Percentiles rank a stretch among this genome's conserved stretches.
Conservation (phyloP, 2,113 vertebrate genomes). For the Hemicordylus capensis region DNA sequence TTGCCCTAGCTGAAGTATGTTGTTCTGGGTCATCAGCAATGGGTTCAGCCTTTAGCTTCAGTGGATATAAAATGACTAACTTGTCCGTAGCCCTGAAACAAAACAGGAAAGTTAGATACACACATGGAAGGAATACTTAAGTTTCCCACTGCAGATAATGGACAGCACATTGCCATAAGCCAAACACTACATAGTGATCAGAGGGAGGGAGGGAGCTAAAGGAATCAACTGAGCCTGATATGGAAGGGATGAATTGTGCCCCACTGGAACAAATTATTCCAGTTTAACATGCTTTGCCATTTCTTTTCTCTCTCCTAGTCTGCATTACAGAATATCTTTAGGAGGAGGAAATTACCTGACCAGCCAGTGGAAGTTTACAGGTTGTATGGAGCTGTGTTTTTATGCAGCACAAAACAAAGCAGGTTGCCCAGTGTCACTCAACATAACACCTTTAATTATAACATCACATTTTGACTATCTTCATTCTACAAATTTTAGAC, state of each 20-base stretch:
- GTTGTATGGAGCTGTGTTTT: neutral
- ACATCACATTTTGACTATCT: constrained; percentile 35
- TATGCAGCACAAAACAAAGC: constrained; percentile 17
- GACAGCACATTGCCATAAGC: neutral
- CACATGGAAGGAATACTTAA: neutral
- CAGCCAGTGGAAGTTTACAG: constrained; percentile 4
- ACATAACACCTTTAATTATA: constrained; percentile 45
- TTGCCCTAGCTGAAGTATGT: too few relatives aligned
- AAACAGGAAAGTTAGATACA: neutral
- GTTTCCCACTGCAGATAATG: neutral
- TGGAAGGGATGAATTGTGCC: neutral
- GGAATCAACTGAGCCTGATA: neutral
- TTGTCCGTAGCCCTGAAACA: neutral
- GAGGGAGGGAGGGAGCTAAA: neutral
- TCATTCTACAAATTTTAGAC: constrained; percentile 39
- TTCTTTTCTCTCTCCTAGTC: neutral
- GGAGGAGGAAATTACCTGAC: constrained; percentile 14
- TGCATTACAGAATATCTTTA: neutral
- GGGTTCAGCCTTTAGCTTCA: neutral
- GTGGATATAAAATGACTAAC: neutral
- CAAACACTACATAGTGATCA: neutral
- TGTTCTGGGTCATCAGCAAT: neutral
- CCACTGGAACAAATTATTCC: accelerated
- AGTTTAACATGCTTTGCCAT: neutral
- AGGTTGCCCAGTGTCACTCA: constrained; percentile 35